Percentiles rank a stretch among this genome's conserved stretches.
Evolutionary conservation across 2,113 vertebrate species (phyloP).

Genomic region (Aspidoscelis tigris): DNA sequence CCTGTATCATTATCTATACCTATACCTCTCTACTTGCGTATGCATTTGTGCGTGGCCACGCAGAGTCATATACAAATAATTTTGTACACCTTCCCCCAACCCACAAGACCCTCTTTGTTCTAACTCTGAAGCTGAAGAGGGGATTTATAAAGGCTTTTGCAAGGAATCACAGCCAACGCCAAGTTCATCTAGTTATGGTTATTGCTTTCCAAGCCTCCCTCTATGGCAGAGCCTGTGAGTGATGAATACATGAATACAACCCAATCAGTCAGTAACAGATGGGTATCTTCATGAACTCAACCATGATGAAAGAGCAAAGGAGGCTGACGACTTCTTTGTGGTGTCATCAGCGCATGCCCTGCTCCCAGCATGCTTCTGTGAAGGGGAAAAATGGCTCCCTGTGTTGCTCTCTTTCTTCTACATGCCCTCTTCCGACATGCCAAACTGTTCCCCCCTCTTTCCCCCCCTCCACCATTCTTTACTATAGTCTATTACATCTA

Average conservation of each 20-base stretch:
- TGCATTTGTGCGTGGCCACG: no score
- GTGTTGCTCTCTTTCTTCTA: not conserved
- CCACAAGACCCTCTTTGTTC: no score
- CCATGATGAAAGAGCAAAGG: not conserved
- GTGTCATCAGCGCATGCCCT: not conserved
- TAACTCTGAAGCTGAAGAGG: no score
- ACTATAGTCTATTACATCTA: conserved; percentile 56
- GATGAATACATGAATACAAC: no score
- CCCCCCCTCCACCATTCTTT: conserved; percentile 11
- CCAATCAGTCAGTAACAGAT: not conserved
- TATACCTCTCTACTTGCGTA: no score
- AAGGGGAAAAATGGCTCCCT: not conserved
- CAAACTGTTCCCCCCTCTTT: conserved; percentile 32
- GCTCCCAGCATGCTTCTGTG: not conserved
- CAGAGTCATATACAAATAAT: no score
- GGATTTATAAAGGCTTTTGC: not conserved
- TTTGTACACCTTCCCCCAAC: no score
- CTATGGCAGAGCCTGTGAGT: not conserved
- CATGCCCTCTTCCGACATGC: conserved; percentile 39
- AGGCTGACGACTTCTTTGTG: not conserved
- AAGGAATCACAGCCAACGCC: not conserved
- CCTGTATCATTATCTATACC: no score
- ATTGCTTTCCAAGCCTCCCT: not conserved
- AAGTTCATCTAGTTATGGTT: not conserved
- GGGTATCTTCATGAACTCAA: not conserved